phyloP scores from a whole-genome alignment of 2,888 invertebrate genomes.

The Drosophila paramelanica region DNA sequence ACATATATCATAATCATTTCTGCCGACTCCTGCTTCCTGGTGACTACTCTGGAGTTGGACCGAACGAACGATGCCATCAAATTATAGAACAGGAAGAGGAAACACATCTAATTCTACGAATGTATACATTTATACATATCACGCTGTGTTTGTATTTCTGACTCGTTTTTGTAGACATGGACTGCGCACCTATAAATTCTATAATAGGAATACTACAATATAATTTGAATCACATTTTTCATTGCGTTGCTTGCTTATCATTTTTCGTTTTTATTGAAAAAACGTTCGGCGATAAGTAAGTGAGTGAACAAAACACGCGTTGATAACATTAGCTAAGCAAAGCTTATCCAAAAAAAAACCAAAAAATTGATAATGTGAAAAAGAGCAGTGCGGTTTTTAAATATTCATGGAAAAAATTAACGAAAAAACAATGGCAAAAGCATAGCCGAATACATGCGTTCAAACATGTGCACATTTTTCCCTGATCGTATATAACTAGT shows the following conservation, averaged over 20 bases:
- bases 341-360: not conserved
- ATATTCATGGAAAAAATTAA: constrained; percentile 19
- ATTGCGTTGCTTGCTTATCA: not conserved
- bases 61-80: no score
- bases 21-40: no score
- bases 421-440: constrained; percentile 13
- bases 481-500: constrained; percentile 55
- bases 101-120: no score
- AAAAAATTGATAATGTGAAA: not conserved
- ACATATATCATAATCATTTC: no score
- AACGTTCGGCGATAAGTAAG: not conserved
- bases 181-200: no score
- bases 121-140: no score
- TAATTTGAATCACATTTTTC: no score
- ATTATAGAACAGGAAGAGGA: no score
- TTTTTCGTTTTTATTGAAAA: not conserved
- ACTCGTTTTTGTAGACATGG: no score
- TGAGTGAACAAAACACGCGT: not conserved
- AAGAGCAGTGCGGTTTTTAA: not conserved
- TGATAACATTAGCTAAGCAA: not conserved
- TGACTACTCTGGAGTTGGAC: no score
- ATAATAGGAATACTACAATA: no score
- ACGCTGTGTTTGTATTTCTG: no score
- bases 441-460: constrained; percentile 4
- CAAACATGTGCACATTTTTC: not conserved